These are phyloP conservation scores for Bellardia bayeri DNA, from an alignment of 2,888 invertebrate species.

Conservation along the genomic window DNA sequence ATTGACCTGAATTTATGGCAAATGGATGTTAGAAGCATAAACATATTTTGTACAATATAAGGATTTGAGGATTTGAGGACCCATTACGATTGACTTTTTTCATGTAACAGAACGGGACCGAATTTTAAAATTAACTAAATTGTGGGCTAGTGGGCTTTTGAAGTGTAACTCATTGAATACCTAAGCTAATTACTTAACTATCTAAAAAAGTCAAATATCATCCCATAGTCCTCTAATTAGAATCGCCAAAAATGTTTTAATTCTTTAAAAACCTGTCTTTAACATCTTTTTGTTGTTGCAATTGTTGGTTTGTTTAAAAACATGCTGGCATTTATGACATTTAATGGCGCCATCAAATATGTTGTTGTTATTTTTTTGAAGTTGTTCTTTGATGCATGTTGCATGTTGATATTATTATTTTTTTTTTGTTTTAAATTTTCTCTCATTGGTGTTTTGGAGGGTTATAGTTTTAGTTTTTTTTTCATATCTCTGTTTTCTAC, in stretches of 20 bases:
- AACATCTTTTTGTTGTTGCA: constrained; percentile 38
- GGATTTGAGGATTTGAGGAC: too few species aligned
- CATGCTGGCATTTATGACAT: constrained; percentile 70
- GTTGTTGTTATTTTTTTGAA: constrained; percentile 42
- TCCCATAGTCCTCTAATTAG: too few species aligned
- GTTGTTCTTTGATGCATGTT: constrained; percentile 51
- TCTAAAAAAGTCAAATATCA: too few species aligned
- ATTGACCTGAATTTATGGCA: too few species aligned
- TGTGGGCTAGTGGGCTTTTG: too few species aligned
- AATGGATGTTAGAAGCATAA: too few species aligned
- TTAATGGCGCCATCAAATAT: constrained; percentile 72
- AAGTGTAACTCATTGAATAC: too few species aligned
- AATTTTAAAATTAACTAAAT: too few species aligned
- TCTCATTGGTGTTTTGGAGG: constrained; percentile 23
- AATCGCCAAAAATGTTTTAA: neutral
- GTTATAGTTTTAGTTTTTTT: constrained; percentile 26
- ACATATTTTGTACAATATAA: too few species aligned
- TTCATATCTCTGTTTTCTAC: constrained; percentile 7
- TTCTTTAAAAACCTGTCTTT: constrained; percentile 33
- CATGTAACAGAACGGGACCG: too few species aligned
- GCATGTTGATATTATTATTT: constrained; percentile 43
- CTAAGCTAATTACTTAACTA: too few species aligned
- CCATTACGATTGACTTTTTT: too few species aligned
- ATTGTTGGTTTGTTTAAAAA: constrained; percentile 53
- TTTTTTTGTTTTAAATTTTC: constrained; percentile 22